Conservation (phyloP, 2,797 vertebrate genomes). For the Chromobotia macracanthus region DNA sequence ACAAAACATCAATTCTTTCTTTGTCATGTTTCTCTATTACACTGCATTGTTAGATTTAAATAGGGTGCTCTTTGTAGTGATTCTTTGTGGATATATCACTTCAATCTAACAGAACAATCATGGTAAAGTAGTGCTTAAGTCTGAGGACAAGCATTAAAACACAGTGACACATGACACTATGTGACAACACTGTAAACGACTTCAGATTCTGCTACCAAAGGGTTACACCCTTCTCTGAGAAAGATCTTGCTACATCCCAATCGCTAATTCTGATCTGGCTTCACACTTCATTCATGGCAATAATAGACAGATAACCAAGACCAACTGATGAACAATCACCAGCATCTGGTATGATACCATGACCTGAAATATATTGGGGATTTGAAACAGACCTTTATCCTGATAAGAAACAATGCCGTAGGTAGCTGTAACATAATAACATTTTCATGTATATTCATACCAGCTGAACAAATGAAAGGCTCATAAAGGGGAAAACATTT, state of each 20-base stretch:
- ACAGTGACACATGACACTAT: background rate
- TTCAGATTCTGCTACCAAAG: background rate
- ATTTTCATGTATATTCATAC: background rate
- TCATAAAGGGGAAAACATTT: background rate
- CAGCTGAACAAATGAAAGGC: background rate
- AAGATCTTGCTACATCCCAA: constrained; percentile 19
- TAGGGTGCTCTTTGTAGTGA: background rate
- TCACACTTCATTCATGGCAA: constrained; percentile 18
- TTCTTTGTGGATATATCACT: background rate
- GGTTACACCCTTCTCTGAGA: constrained; percentile 49
- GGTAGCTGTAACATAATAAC: constrained; percentile 12
- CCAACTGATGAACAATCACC: background rate
- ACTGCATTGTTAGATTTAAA: background rate
- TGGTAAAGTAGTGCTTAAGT: background rate
- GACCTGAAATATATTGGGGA: background rate
- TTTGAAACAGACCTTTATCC: constrained; percentile 44
- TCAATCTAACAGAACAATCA: background rate
- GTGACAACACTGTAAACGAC: background rate
- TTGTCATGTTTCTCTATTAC: background rate
- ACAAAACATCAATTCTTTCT: background rate
- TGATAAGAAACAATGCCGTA: constrained; percentile 34
- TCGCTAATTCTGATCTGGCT: constrained; percentile 31
- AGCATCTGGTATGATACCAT: constrained; percentile 8
- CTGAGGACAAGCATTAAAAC: constrained; percentile 5
- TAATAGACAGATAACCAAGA: constrained; percentile 16